phyloP scores from a whole-genome alignment of 2,797 vertebrate genomes.

The Microctenopoma steveboyesi region DNA sequence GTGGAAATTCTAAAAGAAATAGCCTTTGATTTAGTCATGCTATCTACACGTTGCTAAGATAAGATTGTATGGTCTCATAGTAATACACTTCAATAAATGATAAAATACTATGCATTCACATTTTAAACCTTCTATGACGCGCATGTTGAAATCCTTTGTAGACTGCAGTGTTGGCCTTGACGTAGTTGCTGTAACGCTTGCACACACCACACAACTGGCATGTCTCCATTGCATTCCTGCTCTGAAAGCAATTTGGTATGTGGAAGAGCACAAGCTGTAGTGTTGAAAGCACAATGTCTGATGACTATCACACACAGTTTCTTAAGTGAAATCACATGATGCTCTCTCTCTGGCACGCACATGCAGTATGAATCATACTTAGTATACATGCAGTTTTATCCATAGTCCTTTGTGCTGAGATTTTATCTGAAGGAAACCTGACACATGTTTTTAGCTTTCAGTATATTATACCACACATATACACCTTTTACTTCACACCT shows the following conservation, averaged over 20 bases:
- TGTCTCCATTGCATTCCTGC: slow-evolving; percentile 26
- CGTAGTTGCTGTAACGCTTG: slow-evolving; percentile 14
- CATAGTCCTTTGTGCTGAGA: neutral
- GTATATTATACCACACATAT: neutral
- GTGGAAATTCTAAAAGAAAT: neutral
- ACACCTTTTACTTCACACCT: neutral
- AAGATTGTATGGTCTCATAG: no score
- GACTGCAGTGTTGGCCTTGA: slow-evolving; percentile 1
- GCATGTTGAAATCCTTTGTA: neutral
- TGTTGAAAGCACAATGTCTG: slow-evolving; percentile 51
- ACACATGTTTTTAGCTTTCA: neutral
- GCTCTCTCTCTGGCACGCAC: neutral
- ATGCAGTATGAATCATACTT: slow-evolving; percentile 4
- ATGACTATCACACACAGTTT: slow-evolving; percentile 65
- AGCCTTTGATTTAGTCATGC: neutral
- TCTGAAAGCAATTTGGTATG: slow-evolving; percentile 44
- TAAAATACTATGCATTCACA: neutral
- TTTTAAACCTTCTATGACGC: neutral
- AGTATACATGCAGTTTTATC: slow-evolving; percentile 28
- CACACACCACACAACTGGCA: neutral
- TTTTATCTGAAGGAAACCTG: neutral
- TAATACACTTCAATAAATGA: neutral
- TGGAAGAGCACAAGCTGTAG: slow-evolving; percentile 52
- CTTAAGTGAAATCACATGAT: slow-evolving; percentile 65
- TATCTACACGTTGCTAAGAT: neutral